These are phyloP conservation scores for Sebastes diaconus DNA, from an alignment of 2,797 vertebrate species.

Conservation along the genomic window DNA sequence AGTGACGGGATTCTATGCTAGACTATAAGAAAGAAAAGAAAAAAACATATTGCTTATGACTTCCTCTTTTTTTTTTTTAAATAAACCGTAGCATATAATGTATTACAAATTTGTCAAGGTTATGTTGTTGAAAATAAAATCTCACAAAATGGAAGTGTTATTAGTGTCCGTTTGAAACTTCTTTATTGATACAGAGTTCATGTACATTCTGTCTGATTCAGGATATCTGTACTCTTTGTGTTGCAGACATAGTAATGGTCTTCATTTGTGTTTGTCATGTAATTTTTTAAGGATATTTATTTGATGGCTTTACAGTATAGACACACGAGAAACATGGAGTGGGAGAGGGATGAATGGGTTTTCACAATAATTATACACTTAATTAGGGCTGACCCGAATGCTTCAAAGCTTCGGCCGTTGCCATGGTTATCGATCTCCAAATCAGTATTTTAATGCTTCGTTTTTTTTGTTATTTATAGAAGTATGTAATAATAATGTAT, in stretches of 20 bases:
- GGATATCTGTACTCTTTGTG: too few species aligned
- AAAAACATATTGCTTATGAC: slow-evolving; percentile 84
- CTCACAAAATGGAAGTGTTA: slow-evolving; percentile 77
- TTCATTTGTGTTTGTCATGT: not conserved
- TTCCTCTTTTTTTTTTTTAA: slow-evolving; percentile 81
- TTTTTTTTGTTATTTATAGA: too few species aligned
- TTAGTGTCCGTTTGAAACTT: slow-evolving; percentile 10
- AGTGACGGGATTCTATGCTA: slow-evolving; percentile 86
- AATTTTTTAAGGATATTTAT: not conserved
- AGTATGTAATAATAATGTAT: too few species aligned
- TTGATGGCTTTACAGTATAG: not conserved
- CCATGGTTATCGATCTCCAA: too few species aligned
- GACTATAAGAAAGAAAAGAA: slow-evolving; percentile 80
- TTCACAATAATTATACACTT: not conserved
- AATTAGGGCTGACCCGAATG: too few species aligned
- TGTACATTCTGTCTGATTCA: not conserved
- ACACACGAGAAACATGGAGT: not conserved
- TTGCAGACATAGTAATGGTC: too few species aligned
- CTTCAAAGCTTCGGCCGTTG: too few species aligned
- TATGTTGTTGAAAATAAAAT: slow-evolving; percentile 87
- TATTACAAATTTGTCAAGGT: slow-evolving; percentile 86
- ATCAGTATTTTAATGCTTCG: too few species aligned
- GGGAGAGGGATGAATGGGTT: not conserved
- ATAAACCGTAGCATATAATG: slow-evolving; percentile 88
- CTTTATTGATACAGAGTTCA: not conserved